Conservation (phyloP, 1,140 invertebrate genomes). For the Conopomorpha cramerella region DNA sequence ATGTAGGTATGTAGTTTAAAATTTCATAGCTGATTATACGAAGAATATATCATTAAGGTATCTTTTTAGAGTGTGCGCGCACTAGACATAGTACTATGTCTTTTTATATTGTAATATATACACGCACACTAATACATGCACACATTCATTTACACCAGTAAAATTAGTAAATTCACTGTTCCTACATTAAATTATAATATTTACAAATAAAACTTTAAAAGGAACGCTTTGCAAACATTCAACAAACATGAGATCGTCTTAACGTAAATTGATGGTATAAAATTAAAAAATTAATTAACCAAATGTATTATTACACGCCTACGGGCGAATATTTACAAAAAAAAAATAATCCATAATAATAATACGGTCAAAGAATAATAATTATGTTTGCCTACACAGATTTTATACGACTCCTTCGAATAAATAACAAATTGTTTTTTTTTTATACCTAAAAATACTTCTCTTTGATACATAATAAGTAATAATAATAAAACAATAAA, state of each 20-base stretch:
- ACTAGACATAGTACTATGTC: no score
- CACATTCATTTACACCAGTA: no score
- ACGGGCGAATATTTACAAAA: conserved; percentile 40
- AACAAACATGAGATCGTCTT: conserved; percentile 60
- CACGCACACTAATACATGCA: no score
- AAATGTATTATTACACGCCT: conserved; percentile 29
- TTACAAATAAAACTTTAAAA: conserved; percentile 61
- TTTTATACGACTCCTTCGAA: conserved; percentile 49
- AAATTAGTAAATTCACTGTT: conserved; percentile 54
- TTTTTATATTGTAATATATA: no score
- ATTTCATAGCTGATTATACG: conserved; percentile 50
- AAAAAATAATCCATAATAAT: conserved; percentile 30
- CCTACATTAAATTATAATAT: conserved; percentile 53
- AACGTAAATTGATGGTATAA: conserved; percentile 58
- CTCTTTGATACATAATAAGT: no score
- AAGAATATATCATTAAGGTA: conserved; percentile 43
- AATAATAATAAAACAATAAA: conserved; percentile 60
- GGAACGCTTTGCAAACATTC: conserved; percentile 60
- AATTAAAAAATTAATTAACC: conserved; percentile 45
- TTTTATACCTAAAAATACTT: conserved; percentile 57
- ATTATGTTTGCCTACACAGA: no score
- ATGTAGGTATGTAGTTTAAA: conserved; percentile 31
- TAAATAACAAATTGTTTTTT: conserved; percentile 59
- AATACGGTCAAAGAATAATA: no score
- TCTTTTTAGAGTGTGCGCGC: no score